A percentile compares a stretch with the other conserved stretches of the same genome.
Evolutionary conservation across 2,113 vertebrate genomes (phyloP).

Genomic region (Hemibagrus wyckioides): DNA sequence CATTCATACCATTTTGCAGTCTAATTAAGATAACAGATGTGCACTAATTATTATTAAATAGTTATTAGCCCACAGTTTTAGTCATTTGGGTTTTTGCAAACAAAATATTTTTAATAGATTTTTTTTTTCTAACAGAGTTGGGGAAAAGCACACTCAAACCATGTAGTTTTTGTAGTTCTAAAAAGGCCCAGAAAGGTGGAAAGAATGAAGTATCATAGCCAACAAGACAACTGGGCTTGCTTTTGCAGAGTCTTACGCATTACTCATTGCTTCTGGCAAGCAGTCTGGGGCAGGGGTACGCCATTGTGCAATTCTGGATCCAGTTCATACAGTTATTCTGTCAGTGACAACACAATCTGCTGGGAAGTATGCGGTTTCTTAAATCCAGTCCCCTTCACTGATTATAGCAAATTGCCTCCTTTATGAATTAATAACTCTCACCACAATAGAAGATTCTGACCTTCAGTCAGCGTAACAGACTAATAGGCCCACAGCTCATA

Average conservation of each 20-base stretch:
- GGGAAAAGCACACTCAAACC: constrained; percentile 45
- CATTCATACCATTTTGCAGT: not conserved
- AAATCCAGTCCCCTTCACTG: constrained; percentile 31
- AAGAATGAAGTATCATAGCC: constrained; percentile 61
- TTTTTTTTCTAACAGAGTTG: constrained; percentile 47
- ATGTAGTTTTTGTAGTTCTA: constrained; percentile 28
- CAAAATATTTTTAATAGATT: not conserved
- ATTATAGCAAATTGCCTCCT: constrained; percentile 18
- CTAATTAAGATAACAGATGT: not conserved
- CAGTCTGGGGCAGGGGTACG: constrained; percentile 56
- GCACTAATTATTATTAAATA: not conserved
- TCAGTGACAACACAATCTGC: constrained; percentile 32
- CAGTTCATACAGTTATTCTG: constrained; percentile 47
- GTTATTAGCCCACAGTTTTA: not conserved
- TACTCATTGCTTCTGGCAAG: constrained; percentile 61
- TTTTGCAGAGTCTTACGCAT: constrained; percentile 60
- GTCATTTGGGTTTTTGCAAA: not conserved
- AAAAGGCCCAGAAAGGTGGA: constrained; percentile 42
- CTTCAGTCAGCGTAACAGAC: not conserved
- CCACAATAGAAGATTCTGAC: not conserved
- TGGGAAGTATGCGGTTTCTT: constrained; percentile 30
- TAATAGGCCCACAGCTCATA: not conserved
- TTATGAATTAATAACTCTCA: not conserved
- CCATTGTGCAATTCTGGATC: constrained; percentile 63
- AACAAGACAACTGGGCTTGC: constrained; percentile 59